phyloP scores from a whole-genome alignment of 2,797 vertebrate genomes.

The Premnoplex brunnescens region DNA sequence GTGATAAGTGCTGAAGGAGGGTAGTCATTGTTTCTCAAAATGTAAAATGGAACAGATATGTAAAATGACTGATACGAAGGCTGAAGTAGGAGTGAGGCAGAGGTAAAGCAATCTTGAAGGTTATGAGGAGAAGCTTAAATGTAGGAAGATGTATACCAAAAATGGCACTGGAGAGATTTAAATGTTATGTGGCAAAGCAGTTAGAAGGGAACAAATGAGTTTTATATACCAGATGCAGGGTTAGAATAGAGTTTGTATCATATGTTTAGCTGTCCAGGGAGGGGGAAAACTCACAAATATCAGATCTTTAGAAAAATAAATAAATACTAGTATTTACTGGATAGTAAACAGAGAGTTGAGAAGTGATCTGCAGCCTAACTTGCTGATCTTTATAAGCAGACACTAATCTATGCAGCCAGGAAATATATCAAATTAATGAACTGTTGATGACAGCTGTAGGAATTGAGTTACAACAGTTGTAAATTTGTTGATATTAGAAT shows the following conservation, averaged over 20 bases:
- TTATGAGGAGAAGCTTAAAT: neutral
- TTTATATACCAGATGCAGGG: rapidly evolving
- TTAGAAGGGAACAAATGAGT: neutral
- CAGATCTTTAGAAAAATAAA: neutral
- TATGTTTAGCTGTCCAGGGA: neutral
- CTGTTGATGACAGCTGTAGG: neutral
- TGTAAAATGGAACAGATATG: neutral
- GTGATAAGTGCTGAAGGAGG: neutral
- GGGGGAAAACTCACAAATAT: neutral
- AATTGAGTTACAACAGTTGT: neutral
- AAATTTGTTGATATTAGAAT: neutral
- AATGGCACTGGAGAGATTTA: neutral
- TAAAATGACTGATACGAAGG: neutral
- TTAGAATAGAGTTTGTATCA: neutral
- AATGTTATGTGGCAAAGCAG: neutral
- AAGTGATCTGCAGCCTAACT: neutral
- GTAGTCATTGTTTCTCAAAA: neutral
- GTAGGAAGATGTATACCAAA: neutral
- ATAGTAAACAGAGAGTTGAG: neutral
- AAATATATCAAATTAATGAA: neutral
- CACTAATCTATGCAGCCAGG: neutral
- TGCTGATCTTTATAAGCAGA: neutral
- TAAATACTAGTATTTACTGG: neutral
- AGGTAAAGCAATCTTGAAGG: neutral
- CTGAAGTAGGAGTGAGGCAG: neutral